These are phyloP conservation scores for Mobula birostris DNA, from an alignment of 2,113 vertebrate species.

Conservation along the genomic window DNA sequence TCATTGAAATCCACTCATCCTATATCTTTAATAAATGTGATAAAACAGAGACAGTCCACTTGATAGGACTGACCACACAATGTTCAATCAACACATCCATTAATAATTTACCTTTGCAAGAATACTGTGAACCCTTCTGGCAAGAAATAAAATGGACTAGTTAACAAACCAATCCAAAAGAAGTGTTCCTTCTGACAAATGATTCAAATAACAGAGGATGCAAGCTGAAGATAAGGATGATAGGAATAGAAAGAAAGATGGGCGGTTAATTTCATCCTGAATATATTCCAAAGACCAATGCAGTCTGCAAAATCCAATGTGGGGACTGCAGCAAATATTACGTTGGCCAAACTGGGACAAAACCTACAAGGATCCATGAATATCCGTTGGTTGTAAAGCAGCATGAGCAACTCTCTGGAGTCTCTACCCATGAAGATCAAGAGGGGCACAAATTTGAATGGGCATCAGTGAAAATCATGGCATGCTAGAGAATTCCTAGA, in stretches of 20 bases:
- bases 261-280: background rate
- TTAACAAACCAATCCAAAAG: slow-evolving; percentile 10
- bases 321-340: too few species aligned
- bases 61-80: background rate
- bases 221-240: background rate
- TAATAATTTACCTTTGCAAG: background rate
- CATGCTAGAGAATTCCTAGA: too few species aligned
- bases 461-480: too few species aligned
- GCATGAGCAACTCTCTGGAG: too few species aligned
- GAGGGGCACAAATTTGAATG: too few species aligned
- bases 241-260: background rate
- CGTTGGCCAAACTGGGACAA: too few species aligned
- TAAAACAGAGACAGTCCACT: background rate
- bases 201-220: background rate
- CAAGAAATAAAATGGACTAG: slow-evolving; percentile 3
- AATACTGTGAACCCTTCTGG: background rate
- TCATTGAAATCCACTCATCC: background rate
- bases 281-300: background rate
- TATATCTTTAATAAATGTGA: background rate
- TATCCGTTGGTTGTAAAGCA: too few species aligned
- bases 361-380: too few species aligned
- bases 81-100: background rate
- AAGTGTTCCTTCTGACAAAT: background rate
- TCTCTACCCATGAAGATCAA: too few species aligned
- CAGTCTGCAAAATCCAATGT: too few species aligned